Base-by-base conservation (phyloP, 2,113 vertebrate species). In the Lethenteron reissneri region DNA sequence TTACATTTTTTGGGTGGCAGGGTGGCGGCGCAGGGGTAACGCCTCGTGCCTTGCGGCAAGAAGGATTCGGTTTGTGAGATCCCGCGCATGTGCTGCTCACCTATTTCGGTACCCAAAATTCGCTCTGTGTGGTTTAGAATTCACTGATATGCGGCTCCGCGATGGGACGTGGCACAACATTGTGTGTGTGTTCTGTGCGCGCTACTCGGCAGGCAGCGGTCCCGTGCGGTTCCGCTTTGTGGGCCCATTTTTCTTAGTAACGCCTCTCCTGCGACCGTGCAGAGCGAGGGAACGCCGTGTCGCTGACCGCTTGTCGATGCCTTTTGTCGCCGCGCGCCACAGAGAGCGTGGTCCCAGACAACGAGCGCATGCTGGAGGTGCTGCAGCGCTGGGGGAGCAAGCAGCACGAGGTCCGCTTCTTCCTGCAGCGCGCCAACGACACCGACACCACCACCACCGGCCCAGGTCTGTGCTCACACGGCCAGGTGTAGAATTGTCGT, bases 331-430 rank as follows among this genome's bases (percentile, higher is more conserved):
- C 25, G 64, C 25, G 64, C 11, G 14, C 25, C 64, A 17, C 64
- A 68, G 64, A 68, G 25, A n/a, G 64, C 25, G 64, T 25, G n/a
- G 11, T 68, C 8, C n/a, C 64, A 11, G 64, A 68, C 64, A 68
- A 68, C 25, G 64, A 68, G 64, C 64, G 64, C n/a, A 68, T 68
- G 64, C n/a, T 25, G 11, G 64, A 68, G 64, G n/a, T 68, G 64
- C 64, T 68, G 64, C 64, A 68, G 64, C 64, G 64, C 64, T 68
- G 64, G 64, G 64, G 64, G 25, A 25, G n/a, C n/a, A n/a, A 68
- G 64, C n/a, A 25, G 64, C n/a, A n/a, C n/a, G 64, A 68, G 25
- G 64, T 68, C 64, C n/a, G 64, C n/a, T 68, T 68, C 25, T 68
- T 17, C 64, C n/a, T 68, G n/a, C 64, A 25, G n/a, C 64, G 25